A percentile compares a stretch with the other conserved stretches of the same genome.
Evolutionary conservation across 64 coral and sea anemone genomes (phyloP).

Genomic region (Porites australiensis): DNA sequence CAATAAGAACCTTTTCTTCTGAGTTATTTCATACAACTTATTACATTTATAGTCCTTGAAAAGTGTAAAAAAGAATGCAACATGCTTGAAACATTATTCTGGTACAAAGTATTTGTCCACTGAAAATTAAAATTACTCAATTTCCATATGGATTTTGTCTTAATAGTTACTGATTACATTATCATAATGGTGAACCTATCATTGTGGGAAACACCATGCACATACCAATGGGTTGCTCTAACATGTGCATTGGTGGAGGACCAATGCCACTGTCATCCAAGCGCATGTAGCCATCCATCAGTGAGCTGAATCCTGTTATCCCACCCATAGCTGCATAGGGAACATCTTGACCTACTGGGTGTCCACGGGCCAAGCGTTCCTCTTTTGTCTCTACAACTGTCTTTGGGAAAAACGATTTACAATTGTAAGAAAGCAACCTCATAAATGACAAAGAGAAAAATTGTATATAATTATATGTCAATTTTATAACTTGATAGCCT

Average conservation of each 20-base stretch:
- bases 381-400: conserved; percentile 93
- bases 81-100: too few relatives aligned
- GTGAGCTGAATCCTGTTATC: conserved; percentile 96
- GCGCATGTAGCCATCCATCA: conserved; percentile 97
- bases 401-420: conserved; percentile 2
- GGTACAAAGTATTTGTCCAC: too few relatives aligned
- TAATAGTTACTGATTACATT: not conserved
- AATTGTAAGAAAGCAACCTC: not conserved
- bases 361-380: conserved; percentile 84
- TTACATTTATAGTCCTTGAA: too few relatives aligned
- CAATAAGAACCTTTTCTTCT: too few relatives aligned
- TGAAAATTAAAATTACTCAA: too few relatives aligned
- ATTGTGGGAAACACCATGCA: not conserved
- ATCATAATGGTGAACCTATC: not conserved
- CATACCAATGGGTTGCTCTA: conserved; percentile 82
- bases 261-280: conserved; percentile 97
- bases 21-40: too few relatives aligned
- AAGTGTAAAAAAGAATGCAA: too few relatives aligned
- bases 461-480: too few relatives aligned
- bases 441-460: not conserved
- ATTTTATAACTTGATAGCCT: too few relatives aligned
- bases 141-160: not conserved
- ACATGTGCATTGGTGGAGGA: conserved; percentile 68
- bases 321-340: conserved; percentile 99
- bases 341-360: conserved; percentile 95